Evolutionary conservation across 2,113 vertebrate genomes (phyloP), one percentile per base, ranked within the genome.

Genomic region (Tachysurus fulvidraco): DNA sequence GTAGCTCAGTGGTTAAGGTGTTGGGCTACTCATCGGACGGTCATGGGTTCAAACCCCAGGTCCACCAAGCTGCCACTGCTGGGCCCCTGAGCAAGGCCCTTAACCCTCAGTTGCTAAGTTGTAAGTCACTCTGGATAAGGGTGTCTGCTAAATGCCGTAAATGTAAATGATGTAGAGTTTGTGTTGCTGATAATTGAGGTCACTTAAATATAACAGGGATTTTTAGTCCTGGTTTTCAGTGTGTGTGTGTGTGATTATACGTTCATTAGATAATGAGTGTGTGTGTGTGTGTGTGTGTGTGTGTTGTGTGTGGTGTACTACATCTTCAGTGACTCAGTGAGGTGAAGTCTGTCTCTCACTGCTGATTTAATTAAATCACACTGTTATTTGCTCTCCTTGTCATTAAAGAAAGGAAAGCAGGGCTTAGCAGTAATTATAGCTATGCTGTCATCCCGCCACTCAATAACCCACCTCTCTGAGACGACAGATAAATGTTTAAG

Each of bases 281-380:
- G 52, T 69, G 25, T 67, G 44, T 69, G 57, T 80, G 55, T 50
- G 83, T 79, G 17, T 4, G 30, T 81, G 21, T 69, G 25, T 67
- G 44, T 69, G 57, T 80, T 50, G 83, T 79, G 17, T 4, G 30
- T 81, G 21, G 21, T 1, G 55, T 44, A 60, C 28, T 67, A 11
- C 13, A 59, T 78, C 64, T 84, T 54, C 36, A 41, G 46, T 54
- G 46, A 83, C 23, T 77, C 80, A 83, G 69, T 65, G 86, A 54
- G 46, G 62, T 87, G 69, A 82, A 87, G 69, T 54, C 78, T 73
- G 65, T 55, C 55, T 36, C 69, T 83, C 71, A 19, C 30, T 50
- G 41, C 81, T 83, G 80, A 64, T 87, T 76, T 86, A 86, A 86
- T 86, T 86, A 81, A 86, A 71, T 81, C 74, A 82, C 83, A 87